Base-by-base conservation (phyloP, 2,888 invertebrate species). In the Thereva unica region DNA sequence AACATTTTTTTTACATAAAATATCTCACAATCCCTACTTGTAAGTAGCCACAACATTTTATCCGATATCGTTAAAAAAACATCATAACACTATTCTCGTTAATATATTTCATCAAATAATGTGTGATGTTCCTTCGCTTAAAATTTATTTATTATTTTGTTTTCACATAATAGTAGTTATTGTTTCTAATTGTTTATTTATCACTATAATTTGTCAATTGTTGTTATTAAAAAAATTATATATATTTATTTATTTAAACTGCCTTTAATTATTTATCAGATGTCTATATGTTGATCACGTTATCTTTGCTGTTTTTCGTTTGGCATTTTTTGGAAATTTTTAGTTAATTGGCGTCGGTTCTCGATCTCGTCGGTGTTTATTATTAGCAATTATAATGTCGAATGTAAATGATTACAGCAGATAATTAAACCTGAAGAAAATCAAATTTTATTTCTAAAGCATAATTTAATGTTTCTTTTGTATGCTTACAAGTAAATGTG, bases 121-220 rank as follows among this genome's bases (percentile, higher is more conserved):
- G 23, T 23, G 23, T 23, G 23, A 23, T 23, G 23, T 23, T 23
- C 23, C 2, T 23, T 23, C 2, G 23, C 23, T 23, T 23, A 23
- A 23, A 23, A 23, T 23, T 61, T 61, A 61, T 50, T 34, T 61
- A 61, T 61, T 41, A 40, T 10, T 40, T 9, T 49, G 10, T 56
- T 49, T 40, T 61, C 61, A 61, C 61, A 61, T 61, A 61, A 61
- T 61, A 23, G 23, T 23, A 23, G 23, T 61, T 61, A 61, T 61
- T 61, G 61, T 61, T 61, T 61, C 50, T 61, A 50, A 50, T 44
- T 50, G 10, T 61, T 47, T 61, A 41, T 23, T 23, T 61, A 61
- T 61, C 61, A 61, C 61, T 61, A 61, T 41, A 50, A 49, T 61
- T 61, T 61, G 41, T 61, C 50, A 40, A 34, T 61, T 23, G 12